Percentiles rank a stretch among this genome's conserved stretches.
Conservation (phyloP, 1,140 invertebrate genomes). For the Macrocentrus cingulum region DNA sequence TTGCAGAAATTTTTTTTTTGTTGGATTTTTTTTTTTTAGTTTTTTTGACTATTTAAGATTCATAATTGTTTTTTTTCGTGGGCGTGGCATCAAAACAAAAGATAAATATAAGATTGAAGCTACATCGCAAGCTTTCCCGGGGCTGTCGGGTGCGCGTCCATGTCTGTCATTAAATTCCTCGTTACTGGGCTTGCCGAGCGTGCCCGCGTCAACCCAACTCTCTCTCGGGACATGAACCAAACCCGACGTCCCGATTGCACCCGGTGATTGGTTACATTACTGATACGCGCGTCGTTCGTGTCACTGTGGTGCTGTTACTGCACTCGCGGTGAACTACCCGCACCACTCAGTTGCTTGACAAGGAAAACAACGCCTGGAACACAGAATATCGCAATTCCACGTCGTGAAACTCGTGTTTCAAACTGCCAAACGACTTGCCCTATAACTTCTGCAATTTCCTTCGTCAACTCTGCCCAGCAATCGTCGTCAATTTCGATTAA, state of each 20-base stretch:
- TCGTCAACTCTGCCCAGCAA: too few relatives aligned
- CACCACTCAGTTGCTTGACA: slow-evolving; percentile 29
- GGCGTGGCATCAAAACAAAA: slow-evolving; percentile 19
- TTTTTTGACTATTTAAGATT: too few relatives aligned
- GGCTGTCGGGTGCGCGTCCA: slow-evolving; percentile 35
- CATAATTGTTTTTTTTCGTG: neutral
- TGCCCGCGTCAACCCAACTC: slow-evolving; percentile 36
- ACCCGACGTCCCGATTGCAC: slow-evolving; percentile 21
- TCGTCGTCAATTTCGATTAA: too few relatives aligned
- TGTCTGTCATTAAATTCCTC: slow-evolving; percentile 53
- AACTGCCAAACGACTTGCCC: slow-evolving; percentile 1
- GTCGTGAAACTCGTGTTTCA: neutral
- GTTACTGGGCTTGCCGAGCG: slow-evolving; percentile 34
- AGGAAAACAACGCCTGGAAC: slow-evolving; percentile 37
- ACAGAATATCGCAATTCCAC: slow-evolving; percentile 10
- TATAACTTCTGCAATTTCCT: too few relatives aligned
- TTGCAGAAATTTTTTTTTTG: too few relatives aligned
- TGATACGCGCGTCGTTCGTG: slow-evolving; percentile 46
- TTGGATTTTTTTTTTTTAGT: too few relatives aligned
- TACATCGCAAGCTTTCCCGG: slow-evolving; percentile 8
- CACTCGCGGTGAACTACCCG: slow-evolving; percentile 42
- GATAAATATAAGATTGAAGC: neutral
- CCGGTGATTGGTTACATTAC: slow-evolving; percentile 51
- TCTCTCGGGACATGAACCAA: slow-evolving; percentile 12
- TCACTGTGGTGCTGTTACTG: slow-evolving; percentile 47